A percentile compares a stretch with the other conserved stretches of the same genome.
These are phyloP conservation scores for Aulostomus chinensis DNA, from an alignment of 2,797 vertebrate genomes.

Conservation along the genomic window DNA sequence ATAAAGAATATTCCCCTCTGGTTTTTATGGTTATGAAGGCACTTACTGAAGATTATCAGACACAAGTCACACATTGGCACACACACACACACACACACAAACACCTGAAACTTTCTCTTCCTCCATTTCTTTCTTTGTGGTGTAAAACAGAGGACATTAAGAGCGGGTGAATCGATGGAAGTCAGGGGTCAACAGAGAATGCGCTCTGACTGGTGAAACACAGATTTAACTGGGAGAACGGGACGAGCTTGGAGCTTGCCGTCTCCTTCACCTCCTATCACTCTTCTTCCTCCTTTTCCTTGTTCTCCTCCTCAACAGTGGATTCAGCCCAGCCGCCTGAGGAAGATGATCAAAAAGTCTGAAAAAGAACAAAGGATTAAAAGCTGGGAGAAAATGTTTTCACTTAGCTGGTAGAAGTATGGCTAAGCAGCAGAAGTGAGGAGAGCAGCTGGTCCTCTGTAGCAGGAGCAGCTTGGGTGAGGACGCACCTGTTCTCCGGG, in stretches of 20 bases:
- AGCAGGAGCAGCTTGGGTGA: no score
- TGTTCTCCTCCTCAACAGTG: slow-evolving; percentile 23
- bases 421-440: slow-evolving; percentile 14
- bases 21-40: slow-evolving; percentile 23
- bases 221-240: slow-evolving; percentile 37
- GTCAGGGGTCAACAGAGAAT: slow-evolving; percentile 58
- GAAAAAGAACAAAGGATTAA: slow-evolving; percentile 15
- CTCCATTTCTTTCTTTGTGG: slow-evolving; percentile 7
- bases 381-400: slow-evolving; percentile 19
- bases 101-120: slow-evolving; percentile 10
- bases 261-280: slow-evolving; percentile 14
- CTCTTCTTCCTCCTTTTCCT: slow-evolving; percentile 23
- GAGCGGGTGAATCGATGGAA: slow-evolving; percentile 45
- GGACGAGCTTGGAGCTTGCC: slow-evolving; percentile 26
- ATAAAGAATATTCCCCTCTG: slow-evolving; percentile 28
- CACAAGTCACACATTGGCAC: slow-evolving; percentile 12
- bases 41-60: slow-evolving; percentile 38
- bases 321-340: slow-evolving; percentile 18
- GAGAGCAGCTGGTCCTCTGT: neutral
- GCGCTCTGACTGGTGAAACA: slow-evolving; percentile 53
- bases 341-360: slow-evolving; percentile 49
- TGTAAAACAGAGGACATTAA: slow-evolving; percentile 54
- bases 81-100: slow-evolving; percentile 1
- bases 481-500: no score
- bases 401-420: slow-evolving; percentile 14